These are phyloP conservation scores for Takifugu flavidus DNA, from an alignment of 2,113 vertebrate species.

Conservation along the genomic window DNA sequence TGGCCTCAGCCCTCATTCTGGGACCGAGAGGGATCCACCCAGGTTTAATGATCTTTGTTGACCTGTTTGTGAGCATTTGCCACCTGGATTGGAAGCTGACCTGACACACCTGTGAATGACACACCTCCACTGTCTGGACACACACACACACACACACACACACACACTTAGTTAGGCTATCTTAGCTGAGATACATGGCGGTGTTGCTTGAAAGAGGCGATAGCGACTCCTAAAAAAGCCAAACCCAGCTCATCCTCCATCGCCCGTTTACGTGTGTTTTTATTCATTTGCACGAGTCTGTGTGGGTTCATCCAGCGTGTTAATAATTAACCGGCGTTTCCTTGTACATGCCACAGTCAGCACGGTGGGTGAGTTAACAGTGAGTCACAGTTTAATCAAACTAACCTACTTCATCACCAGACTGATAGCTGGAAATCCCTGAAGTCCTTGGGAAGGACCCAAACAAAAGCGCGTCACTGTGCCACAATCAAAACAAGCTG, in stretches of 20 bases:
- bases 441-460: no score
- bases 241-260: constrained; percentile 2
- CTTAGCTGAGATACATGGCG: constrained; percentile 26
- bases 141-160: constrained; percentile 2
- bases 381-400: no score
- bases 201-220: constrained; percentile 22
- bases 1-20: no score
- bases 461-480: no score
- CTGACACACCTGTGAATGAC: constrained; percentile 57
- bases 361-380: no score
- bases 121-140: constrained; percentile 38
- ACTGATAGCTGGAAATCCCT: no score
- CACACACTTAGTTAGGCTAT: constrained; percentile 19
- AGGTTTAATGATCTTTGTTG: no score
- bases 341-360: neutral
- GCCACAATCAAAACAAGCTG: no score
- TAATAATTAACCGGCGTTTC: neutral
- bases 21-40: no score
- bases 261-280: constrained; percentile 4
- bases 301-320: neutral
- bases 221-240: no score
- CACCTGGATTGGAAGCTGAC: constrained; percentile 69
- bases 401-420: no score
- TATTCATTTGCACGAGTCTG: constrained; percentile 43
- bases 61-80: neutral